Base-by-base conservation (phyloP, 92 coral and sea anemone genomes). In the Zoanthus gigantus region DNA sequence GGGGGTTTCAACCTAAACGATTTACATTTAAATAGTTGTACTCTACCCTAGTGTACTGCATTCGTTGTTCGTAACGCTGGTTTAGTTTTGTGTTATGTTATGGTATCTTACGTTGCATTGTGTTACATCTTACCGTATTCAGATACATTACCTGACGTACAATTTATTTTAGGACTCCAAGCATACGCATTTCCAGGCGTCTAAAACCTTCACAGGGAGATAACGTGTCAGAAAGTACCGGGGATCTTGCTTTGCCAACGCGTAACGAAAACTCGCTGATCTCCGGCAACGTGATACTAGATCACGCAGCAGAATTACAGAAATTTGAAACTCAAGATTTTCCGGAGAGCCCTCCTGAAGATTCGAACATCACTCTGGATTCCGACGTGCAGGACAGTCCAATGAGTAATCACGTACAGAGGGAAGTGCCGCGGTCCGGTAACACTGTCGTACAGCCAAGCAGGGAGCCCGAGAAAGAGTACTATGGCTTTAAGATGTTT, bases 401-500 rank as follows among this genome's bases (percentile, higher is more conserved):
- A 17, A 82, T 92, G 79, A 29, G 54, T 28, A 95, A 93, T 82
- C 94, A 89, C 88, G 93, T 90, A 87, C 89, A 86, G 58, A 53
- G 69, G 74, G 89, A 85, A 23, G 91, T 83, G 77, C 9, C 76
- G 58, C 50, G 88, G 37, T 78, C 86, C 31, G 23, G 63, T 52
- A 53, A 42, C 10, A 66, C 75, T 34, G 84, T 79, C 23, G 83
- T 67, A 42, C 67, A 69, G 23, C 78, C 91, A 6, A 77, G 89
- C 30, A 80, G 52, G 75, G 92, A 90, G 71, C 87, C 89, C 4
- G 94, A 93, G 86, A 93, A 92, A 73, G 96, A 95, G 83, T 93
- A 93, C 88, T 91, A 95, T 74, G 98, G 98, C 78, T 90, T 95
- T 80, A 95, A 95, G 90, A 95, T 95, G 98, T 95, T 95, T 77